Evolutionary conservation across 1,140 invertebrate species (phyloP).

Genomic region (Ips nitidus): DNA sequence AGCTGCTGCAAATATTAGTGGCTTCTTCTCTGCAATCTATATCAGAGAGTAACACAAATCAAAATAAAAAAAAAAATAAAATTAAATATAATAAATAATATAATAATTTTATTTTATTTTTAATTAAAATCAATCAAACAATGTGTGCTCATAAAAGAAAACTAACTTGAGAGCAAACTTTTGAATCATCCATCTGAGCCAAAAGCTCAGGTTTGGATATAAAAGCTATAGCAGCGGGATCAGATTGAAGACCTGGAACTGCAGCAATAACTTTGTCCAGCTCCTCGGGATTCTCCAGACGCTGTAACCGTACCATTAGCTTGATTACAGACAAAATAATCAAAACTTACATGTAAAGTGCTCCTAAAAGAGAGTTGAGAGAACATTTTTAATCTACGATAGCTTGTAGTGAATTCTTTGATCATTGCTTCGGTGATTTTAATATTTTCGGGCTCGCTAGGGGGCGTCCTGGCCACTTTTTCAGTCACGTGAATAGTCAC

Average conservation of each 20-base stretch:
- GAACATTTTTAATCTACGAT: conserved; percentile 53
- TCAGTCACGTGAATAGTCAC: conserved; percentile 58
- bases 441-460: conserved; percentile 38
- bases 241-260: conserved; percentile 56
- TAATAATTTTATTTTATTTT: not conserved
- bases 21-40: conserved; percentile 57
- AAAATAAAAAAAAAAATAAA: not conserved
- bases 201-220: conserved; percentile 62
- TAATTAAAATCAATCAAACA: not conserved
- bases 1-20: conserved; percentile 56
- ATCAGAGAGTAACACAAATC: not conserved
- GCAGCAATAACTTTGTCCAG: conserved; percentile 60
- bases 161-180: conserved; percentile 45
- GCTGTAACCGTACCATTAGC: conserved; percentile 39
- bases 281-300: conserved; percentile 57
- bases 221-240: conserved; percentile 59
- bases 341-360: conserved; percentile 52
- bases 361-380: conserved; percentile 54
- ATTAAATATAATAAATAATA: not conserved
- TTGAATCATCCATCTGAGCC: conserved; percentile 56
- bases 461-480: conserved; percentile 51
- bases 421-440: conserved; percentile 53
- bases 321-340: not conserved
- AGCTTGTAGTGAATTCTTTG: conserved; percentile 54
- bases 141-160: not conserved